These are phyloP conservation scores for Microcebus ravelobensis DNA, from an alignment of 2,113 vertebrate species.

Conservation along the genomic window DNA sequence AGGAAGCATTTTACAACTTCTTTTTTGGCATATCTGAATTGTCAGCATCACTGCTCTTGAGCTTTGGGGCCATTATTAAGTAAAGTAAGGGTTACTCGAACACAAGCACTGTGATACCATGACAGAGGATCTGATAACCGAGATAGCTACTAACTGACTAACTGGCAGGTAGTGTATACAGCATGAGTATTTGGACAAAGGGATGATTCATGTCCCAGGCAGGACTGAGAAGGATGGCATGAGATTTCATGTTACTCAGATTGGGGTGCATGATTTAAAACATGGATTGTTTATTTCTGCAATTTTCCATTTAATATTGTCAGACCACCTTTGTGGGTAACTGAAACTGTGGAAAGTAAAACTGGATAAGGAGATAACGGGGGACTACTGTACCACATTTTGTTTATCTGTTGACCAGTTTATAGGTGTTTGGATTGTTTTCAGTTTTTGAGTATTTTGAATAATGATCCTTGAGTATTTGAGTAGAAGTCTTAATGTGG, in stretches of 20 bases:
- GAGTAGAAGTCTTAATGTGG: neutral
- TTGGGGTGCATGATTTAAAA: neutral
- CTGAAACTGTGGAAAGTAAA: neutral
- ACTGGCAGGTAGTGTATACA: neutral
- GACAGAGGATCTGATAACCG: neutral
- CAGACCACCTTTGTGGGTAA: neutral
- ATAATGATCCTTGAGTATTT: slow-evolving; percentile 29
- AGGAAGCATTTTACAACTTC: neutral
- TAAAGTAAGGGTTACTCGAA: neutral
- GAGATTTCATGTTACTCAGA: neutral
- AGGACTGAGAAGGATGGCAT: neutral
- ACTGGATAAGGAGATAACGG: neutral
- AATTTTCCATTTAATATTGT: neutral
- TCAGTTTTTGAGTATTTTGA: neutral
- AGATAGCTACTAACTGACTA: neutral
- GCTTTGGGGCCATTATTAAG: neutral
- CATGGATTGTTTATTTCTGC: neutral
- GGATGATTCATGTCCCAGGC: neutral
- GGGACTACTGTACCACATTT: neutral
- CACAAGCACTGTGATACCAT: neutral
- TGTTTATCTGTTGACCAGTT: neutral
- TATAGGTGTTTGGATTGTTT: neutral
- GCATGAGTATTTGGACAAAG: neutral
- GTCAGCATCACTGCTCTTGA: neutral
- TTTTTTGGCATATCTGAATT: neutral